Base-by-base conservation (phyloP, 2,888 invertebrate species). In the Galerucella pusilla region DNA sequence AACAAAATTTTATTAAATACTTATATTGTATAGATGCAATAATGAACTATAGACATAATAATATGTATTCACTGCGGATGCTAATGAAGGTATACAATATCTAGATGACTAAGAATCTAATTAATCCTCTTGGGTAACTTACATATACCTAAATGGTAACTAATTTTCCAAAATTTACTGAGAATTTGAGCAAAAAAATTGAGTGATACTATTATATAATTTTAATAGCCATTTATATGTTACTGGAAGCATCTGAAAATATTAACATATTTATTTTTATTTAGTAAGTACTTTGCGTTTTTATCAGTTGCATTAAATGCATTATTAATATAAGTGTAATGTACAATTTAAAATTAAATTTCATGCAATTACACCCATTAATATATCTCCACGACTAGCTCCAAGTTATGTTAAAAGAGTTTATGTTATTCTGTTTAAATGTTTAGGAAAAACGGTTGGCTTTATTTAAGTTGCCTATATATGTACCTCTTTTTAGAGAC, bases 401-500 rank as follows among this genome's bases (percentile, higher is more conserved):
- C 45, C 12, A 28, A 52, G 25, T 61, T 63, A 61, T 70, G 45
- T 69, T 49, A 63, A 25, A 70, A 16, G 14, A 42, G 16, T 63
- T 70, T 70, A 42, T 63, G 64, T 64, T 70, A 70, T 42, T 67
- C 20, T 25, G 42, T 65, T 70, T 35, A 64, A 28, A 69, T 69
- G n/a, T 69, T 57, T 61, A 69, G 69, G 42, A 70, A 28, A 64
- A 35, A 70, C 52, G 52, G 64, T 70, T 54, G 12, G 70, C 70
- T 64, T 70, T 70, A 61, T 61, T 70, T 70, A 63, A 69, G 69
- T 69, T 69, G 69, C 69, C 49, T 52, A 49, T 42, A 16, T 42
- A 42, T 68, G 46, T 69, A 69, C 69, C 69, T 61, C 61, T 61
- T 45, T 68, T 16, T 61, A 69, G 61, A 69, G 69, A 42, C 69